Percentiles rank a stretch among this genome's conserved stretches.
Evolutionary conservation across 2,113 vertebrate genomes (phyloP).

Genomic region (Leptobrachium ailaonicum): DNA sequence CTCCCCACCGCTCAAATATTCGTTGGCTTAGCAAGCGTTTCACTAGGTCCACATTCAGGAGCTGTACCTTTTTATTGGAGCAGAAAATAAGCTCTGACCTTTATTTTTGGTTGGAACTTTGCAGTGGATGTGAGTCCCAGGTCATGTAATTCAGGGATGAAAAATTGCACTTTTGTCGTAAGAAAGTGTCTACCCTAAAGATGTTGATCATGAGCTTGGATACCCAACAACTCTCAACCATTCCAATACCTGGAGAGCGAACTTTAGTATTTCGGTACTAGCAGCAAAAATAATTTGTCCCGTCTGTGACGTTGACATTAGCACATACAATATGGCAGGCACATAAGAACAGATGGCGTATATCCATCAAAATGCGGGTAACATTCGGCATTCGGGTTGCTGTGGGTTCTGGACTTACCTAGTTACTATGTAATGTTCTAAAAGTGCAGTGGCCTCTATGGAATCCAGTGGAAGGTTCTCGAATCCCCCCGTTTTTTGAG

Average conservation of each 20-base stretch:
- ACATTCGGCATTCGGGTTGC: not conserved
- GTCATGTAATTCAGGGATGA: not conserved
- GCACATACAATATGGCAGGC: not conserved
- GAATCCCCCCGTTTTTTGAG: no score
- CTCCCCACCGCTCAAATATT: no score
- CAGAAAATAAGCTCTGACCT: not conserved
- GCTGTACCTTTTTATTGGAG: not conserved
- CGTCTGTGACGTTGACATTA: not conserved
- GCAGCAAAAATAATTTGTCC: not conserved
- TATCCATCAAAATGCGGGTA: not conserved
- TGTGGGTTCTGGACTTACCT: not conserved
- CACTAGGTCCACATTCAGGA: not conserved
- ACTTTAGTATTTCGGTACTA: no score
- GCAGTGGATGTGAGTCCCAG: no score
- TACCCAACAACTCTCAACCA: not conserved
- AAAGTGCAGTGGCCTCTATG: no score
- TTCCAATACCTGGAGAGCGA: not conserved
- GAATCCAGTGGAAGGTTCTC: no score
- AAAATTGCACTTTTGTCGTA: not conserved
- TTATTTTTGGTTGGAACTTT: not conserved
- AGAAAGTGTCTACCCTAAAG: not conserved
- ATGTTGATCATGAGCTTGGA: not conserved
- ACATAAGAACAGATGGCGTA: not conserved
- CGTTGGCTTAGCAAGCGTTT: not conserved
- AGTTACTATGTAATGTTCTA: no score